phyloP scores from a whole-genome alignment of 2,888 invertebrate genomes.

The Acleris literana region DNA sequence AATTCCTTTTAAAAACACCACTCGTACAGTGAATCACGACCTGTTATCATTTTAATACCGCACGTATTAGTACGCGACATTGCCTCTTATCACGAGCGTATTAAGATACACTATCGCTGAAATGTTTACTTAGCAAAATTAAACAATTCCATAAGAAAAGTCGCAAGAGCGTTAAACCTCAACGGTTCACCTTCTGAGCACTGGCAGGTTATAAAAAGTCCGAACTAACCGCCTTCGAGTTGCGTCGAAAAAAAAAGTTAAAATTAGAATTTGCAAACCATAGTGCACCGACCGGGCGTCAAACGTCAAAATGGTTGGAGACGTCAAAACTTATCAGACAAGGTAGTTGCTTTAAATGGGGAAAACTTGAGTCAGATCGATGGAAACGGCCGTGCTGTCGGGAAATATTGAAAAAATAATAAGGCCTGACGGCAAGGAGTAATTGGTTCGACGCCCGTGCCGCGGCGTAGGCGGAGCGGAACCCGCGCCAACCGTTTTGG shows the following conservation, averaged over 20 bases:
- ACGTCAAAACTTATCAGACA: slow-evolving; percentile 19
- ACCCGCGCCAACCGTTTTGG: slow-evolving; percentile 13
- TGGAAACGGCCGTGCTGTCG: slow-evolving; percentile 8
- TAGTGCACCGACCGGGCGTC: slow-evolving; percentile 21
- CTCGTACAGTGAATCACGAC: slow-evolving; percentile 24
- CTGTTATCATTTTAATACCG: slow-evolving; percentile 21
- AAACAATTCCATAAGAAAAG: slow-evolving; percentile 13
- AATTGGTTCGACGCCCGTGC: slow-evolving; percentile 14
- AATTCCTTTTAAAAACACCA: slow-evolving; percentile 17
- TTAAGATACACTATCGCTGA: slow-evolving; percentile 24
- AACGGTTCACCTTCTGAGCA: neutral
- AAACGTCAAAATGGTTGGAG: slow-evolving; percentile 16
- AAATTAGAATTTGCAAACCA: slow-evolving; percentile 27
- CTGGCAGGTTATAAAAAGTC: slow-evolving; percentile 11
- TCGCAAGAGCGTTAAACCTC: slow-evolving; percentile 13
- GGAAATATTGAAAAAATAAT: slow-evolving; percentile 27
- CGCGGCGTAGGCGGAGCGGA: slow-evolving; percentile 19
- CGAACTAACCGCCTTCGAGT: slow-evolving; percentile 5
- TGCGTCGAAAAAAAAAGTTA: slow-evolving; percentile 20
- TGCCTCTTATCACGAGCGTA: slow-evolving; percentile 16
- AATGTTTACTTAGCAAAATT: slow-evolving; percentile 4
- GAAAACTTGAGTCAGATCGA: slow-evolving; percentile 21
- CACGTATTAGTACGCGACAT: slow-evolving; percentile 20
- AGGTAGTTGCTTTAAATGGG: slow-evolving; percentile 19
- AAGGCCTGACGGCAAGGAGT: slow-evolving; percentile 15